These are phyloP conservation scores for Ophthalmolycus amberensis DNA, from an alignment of 2,113 vertebrate species.

Conservation along the genomic window DNA sequence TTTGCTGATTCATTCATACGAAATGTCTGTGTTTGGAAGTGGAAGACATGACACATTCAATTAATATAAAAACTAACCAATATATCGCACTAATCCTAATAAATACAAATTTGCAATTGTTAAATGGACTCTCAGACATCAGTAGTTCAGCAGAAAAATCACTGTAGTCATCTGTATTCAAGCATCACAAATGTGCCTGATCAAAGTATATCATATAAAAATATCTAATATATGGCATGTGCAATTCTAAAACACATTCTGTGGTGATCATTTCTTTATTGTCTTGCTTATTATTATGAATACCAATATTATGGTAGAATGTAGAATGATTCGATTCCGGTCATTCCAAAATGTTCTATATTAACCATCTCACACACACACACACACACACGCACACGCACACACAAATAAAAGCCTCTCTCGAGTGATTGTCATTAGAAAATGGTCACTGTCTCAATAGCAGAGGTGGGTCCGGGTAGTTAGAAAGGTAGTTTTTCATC, in stretches of 20 bases:
- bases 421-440: constrained; percentile 38
- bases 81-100: neutral
- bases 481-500: constrained; percentile 31
- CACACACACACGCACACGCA: too few relatives aligned
- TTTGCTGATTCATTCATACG: neutral
- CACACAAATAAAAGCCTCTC: constrained; percentile 21
- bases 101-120: neutral
- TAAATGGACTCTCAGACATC: constrained; percentile 10
- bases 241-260: too few relatives aligned
- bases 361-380: neutral
- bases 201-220: neutral
- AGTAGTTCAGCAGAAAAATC: neutral
- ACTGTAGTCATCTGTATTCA: neutral
- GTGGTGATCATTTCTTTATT: too few relatives aligned
- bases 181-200: neutral
- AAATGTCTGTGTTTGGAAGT: neutral
- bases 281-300: too few relatives aligned
- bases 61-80: neutral
- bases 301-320: neutral
- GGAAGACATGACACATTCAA: neutral
- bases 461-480: neutral
- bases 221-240: too few relatives aligned
- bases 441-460: constrained; percentile 31
- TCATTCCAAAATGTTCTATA: neutral
- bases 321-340: constrained; percentile 1